Base-by-base conservation (phyloP, 1,140 invertebrate species). In the Cydia fagiglandana region DNA sequence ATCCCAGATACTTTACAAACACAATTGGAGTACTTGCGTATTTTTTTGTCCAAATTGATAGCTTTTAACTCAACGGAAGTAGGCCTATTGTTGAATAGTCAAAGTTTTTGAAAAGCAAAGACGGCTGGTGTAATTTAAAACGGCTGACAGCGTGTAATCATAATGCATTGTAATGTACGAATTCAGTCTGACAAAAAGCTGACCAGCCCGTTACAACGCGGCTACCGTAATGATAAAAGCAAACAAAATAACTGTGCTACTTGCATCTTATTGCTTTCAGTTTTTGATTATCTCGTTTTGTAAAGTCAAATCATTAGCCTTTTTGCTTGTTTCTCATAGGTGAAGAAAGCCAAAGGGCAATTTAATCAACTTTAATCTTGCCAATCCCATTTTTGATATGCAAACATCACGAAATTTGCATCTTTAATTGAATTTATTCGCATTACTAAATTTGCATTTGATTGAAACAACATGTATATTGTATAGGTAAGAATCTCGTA, bases 161-260 rank as follows among this genome's bases (percentile, higher is more conserved):
- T 80, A 77, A 82, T 79, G 79, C 79, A 82, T 85, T 85, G 82
- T 84, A 73, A 78, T 78, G 77, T 82, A 80, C 78, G 76, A 82
- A 82, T 85, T 75, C 80, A 82, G 83, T 80, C 75, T 78, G 34
- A 83, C 79, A 79, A 83, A 83, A 83, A 81, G 78, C 75, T 66
- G 75, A 66, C 66, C 74, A 45, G 30, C 64, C 78, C 79, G 77
- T 81, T 83, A 78, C 77, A 73, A 79, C 79, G 79, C 73, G 47
- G 77, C 78, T 79, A 80, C 79, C 76, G 76, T 80, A 78, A 79
- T 83, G 77, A 78, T 73, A 75, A 78, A 53, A 38, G 34, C 9
- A 70, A 70, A 70, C 66, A 70, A 45, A 70, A 41, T 70, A 45
- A 70, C 66, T 70, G 66, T 70, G 66, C 34, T 24, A 45, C 66